Percentiles rank a stretch among this genome's conserved stretches.
Conservation (phyloP, 1,140 invertebrate species). For the Formica exsecta region DNA sequence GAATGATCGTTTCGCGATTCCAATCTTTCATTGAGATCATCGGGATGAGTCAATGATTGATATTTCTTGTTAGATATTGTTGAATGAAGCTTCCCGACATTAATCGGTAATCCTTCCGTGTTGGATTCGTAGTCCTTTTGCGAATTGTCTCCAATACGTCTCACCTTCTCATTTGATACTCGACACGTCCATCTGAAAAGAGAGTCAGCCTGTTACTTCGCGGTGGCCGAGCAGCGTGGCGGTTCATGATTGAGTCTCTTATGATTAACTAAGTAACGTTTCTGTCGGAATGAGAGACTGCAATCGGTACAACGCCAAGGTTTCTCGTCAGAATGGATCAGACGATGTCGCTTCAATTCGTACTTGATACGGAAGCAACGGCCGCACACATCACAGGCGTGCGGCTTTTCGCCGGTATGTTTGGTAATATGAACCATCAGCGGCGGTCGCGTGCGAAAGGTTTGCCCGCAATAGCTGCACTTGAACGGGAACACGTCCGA, state of each 20-base stretch:
- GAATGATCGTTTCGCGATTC: neutral
- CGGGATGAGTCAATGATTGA: neutral
- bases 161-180: neutral
- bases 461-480: constrained; percentile 89
- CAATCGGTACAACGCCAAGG: constrained; percentile 85
- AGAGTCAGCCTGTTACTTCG: constrained; percentile 76
- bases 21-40: constrained; percentile 30
- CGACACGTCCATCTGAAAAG: constrained; percentile 72
- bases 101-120: neutral
- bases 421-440: constrained; percentile 88
- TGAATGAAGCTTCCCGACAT: neutral
- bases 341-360: constrained; percentile 88
- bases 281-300: constrained; percentile 84
- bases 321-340: constrained; percentile 86
- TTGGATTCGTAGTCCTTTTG: neutral
- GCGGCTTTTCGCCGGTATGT: constrained; percentile 90
- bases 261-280: constrained; percentile 86
- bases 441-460: constrained; percentile 88
- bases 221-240: neutral
- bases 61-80: neutral
- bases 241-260: constrained; percentile 82
- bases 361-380: constrained; percentile 88
- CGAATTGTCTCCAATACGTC: neutral
- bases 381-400: constrained; percentile 88
- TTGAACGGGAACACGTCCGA: constrained; percentile 87